phyloP scores from a whole-genome alignment of 2,888 invertebrate genomes.

The Tuberolachnus salignus region DNA sequence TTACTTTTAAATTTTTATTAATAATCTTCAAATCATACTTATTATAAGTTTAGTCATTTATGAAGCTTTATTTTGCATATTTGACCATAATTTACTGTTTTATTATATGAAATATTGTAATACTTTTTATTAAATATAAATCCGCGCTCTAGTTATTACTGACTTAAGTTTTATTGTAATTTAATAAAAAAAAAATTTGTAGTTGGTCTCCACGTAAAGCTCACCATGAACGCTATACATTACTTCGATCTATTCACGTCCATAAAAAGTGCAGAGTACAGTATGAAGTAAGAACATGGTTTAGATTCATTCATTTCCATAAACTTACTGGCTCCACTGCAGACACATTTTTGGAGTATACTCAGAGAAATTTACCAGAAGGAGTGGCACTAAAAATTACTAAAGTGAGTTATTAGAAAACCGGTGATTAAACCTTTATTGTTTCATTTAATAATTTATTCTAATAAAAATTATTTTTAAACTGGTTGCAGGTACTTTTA shows the following conservation, averaged over 20 bases:
- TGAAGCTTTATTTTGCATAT: too few relatives aligned
- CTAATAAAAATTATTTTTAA: not conserved
- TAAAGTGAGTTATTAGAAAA: slow-evolving; percentile 66
- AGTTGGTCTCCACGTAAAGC: slow-evolving; percentile 79
- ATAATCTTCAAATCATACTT: too few relatives aligned
- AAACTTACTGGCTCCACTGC: slow-evolving; percentile 93
- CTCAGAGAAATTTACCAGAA: slow-evolving; percentile 95
- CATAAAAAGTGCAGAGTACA: slow-evolving; percentile 93
- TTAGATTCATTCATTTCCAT: slow-evolving; percentile 79
- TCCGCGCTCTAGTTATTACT: too few relatives aligned
- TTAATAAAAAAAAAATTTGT: slow-evolving; percentile 60
- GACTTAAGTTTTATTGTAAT: too few relatives aligned
- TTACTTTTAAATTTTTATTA: too few relatives aligned
- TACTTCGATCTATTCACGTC: slow-evolving; percentile 86
- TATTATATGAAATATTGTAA: too few relatives aligned
- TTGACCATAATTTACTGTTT: too few relatives aligned
- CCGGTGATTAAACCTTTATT: too few relatives aligned
- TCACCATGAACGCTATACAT: slow-evolving; percentile 76
- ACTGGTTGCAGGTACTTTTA: slow-evolving; percentile 38
- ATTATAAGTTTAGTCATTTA: too few relatives aligned
- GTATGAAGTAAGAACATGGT: slow-evolving; percentile 94
- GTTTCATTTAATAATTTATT: not conserved
- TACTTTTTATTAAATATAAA: too few relatives aligned
- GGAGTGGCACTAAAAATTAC: slow-evolving; percentile 93
- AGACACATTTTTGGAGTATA: slow-evolving; percentile 93